phyloP scores from a whole-genome alignment of 2,888 invertebrate genomes.

The Campoplex nolae region DNA sequence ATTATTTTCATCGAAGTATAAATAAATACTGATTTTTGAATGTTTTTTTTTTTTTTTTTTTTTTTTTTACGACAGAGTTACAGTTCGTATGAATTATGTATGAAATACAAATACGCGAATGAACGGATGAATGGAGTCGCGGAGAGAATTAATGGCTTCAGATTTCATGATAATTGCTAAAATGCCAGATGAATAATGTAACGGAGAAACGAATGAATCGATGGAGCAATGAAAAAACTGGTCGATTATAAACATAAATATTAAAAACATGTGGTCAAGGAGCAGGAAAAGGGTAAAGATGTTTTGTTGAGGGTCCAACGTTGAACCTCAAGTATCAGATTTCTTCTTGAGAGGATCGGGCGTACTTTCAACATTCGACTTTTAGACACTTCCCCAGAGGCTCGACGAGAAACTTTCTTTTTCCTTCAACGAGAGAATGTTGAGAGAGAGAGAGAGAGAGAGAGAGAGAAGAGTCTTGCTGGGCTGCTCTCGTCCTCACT shows the following conservation, averaged over 20 bases:
- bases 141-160: too few species aligned
- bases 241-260: neutral
- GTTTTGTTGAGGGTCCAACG: conserved; percentile 30
- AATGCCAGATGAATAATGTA: neutral
- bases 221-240: neutral
- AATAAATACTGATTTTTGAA: neutral
- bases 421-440: conserved; percentile 46
- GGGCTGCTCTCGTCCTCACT: conserved; percentile 36
- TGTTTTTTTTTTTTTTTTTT: neutral
- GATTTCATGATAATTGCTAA: neutral
- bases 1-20: neutral
- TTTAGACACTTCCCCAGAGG: conserved; percentile 61
- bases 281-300: conserved; percentile 1
- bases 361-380: conserved; percentile 56
- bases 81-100: neutral
- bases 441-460: conserved; percentile 31
- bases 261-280: neutral
- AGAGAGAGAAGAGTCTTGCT: conserved; percentile 26
- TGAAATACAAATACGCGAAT: neutral
- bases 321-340: conserved; percentile 54
- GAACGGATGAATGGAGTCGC: neutral
- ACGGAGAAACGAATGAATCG: neutral
- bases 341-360: conserved; percentile 35
- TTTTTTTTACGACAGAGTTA: neutral
- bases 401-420: conserved; percentile 52